Evolutionary conservation across 2,113 vertebrate genomes (phyloP), one percentile per base, ranked within the genome.

Genomic region (Eretmochelys imbricata): DNA sequence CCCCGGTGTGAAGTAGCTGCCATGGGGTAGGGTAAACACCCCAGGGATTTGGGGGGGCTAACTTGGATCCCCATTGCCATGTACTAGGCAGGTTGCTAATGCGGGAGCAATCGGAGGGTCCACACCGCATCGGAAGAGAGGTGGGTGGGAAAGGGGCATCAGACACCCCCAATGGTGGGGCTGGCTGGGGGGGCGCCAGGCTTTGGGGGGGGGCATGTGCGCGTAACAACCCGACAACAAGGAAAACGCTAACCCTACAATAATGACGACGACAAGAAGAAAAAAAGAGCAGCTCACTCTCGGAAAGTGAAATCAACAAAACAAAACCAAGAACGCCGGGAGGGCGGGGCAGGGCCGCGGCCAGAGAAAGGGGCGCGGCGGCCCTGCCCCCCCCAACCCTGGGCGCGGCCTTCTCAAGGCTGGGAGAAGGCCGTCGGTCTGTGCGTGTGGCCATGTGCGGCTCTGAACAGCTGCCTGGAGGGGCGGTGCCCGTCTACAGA

Each of bases 371-470:
- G 24, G 75, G 75, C 6, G 3, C 11, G 3, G 3, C 2, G 11
- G 22, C 75, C 75, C 75, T 27, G 24, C 24, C 17, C 19, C 38
- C 59, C 65, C 35, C 31, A 6, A 22, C 38, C 42, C 35, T 69
- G 35, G n/a, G 65, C 65, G 65, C 35, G 80, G 84, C 87, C 90
- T 88, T 84, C 85, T 53, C 90, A 85, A n/a, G 85, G 90, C 85
- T 88, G 82, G 72, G 90, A 87, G n/a, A 38, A 55, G 87, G 87
- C 91, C 88, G 62, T 84, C 87, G 81, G 87, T 92, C 85, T 94
- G 93, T 94, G 93, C 93, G 93, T 91, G 89, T 89, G 80, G 31
- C 80, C 89, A 54, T 82, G 86, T 91, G 93, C 93, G 93, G 93
- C 93, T 94, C 84, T 78, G 83, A 75, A 84, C 48, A 91, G 93